phyloP scores from a whole-genome alignment of 2,797 vertebrate genomes.

The Parambassis ranga region DNA sequence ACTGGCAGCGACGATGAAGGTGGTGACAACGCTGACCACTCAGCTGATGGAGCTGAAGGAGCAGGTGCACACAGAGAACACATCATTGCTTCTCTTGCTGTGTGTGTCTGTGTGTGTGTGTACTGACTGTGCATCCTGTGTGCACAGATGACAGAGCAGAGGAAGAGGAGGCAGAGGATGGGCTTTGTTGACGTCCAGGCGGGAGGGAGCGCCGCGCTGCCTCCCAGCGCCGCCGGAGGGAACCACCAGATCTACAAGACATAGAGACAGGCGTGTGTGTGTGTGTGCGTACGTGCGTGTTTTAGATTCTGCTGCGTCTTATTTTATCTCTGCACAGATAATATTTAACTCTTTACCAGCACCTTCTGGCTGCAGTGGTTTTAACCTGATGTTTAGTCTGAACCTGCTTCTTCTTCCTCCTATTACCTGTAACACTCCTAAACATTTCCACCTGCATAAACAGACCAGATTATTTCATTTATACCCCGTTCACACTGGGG shows the following conservation, averaged over 20 bases:
- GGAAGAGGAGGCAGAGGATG: conserved; percentile 83
- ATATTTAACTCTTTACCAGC: too few species aligned
- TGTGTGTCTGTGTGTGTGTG: not conserved
- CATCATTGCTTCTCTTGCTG: not conserved
- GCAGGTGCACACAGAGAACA: conserved; percentile 80
- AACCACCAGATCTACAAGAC: conserved; percentile 74
- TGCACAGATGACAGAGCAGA: conserved; percentile 81
- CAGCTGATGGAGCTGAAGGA: conserved; percentile 96
- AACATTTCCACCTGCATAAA: too few species aligned
- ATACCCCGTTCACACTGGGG: too few species aligned
- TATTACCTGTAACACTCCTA: too few species aligned
- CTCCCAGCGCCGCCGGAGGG: conserved; percentile 77
- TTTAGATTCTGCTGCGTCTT: too few species aligned
- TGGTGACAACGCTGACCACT: conserved; percentile 89
- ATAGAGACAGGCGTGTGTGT: conserved; percentile 15
- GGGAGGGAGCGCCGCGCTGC: conserved; percentile 42
- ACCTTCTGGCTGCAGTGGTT: too few species aligned
- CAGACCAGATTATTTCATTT: too few species aligned
- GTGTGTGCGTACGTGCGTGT: conserved; percentile 7
- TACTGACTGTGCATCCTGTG: not conserved
- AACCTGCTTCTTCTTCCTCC: too few species aligned
- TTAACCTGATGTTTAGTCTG: too few species aligned
- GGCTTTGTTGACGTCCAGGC: conserved; percentile 78
- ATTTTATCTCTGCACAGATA: too few species aligned
- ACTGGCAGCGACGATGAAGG: conserved; percentile 89